Evolutionary conservation across 2,113 vertebrate species (phyloP), one percentile per base, ranked within the genome.

Genomic region (Propithecus coquereli): DNA sequence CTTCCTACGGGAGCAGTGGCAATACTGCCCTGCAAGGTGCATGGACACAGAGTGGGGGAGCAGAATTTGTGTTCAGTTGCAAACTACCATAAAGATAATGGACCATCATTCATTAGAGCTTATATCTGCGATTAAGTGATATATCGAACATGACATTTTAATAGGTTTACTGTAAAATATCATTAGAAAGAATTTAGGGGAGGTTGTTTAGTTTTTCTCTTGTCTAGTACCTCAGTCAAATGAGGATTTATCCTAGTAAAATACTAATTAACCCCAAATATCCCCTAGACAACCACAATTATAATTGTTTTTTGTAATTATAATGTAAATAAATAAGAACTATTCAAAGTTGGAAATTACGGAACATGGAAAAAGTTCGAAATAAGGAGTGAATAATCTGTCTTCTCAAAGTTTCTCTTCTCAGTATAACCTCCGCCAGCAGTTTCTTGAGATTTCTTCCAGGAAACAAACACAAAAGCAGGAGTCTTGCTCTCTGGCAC

Each of bases 21-120:
- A 14, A 6, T 0, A 17, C 18, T 32, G 8, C 12, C 5, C 7
- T 17, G 22, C 16, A 79, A 5, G 14, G 13, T 23, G 2, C 2
- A 32, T 40, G 82, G 63, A 66, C 23, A 25, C 8, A n/a, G 59
- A 32, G 6, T 8, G 18, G 6, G 34, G 43, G 17, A 27, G 34
- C 14, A 23, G 3, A 8, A 27, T 4, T 22, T 30, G 22, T 16
- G 12, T 16, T 43, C 23, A 23, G 2, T n/a, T 52, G 30, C n/a
- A 54, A 4, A 76, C 32, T 17, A 22, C 20, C 8, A 30, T 0
- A 23, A 18, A 81, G 17, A 12, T 34, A 4, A 32, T 2, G 13
- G 57, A 32, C 12, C 40, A n/a, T 47, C 50, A 20, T 30, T 23
- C 57, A 10, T 59, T 12, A 76, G 14, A 45, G 50, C 17, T 22